Evolutionary conservation across 2,113 vertebrate species (phyloP).

Genomic region (Bucco capensis): DNA sequence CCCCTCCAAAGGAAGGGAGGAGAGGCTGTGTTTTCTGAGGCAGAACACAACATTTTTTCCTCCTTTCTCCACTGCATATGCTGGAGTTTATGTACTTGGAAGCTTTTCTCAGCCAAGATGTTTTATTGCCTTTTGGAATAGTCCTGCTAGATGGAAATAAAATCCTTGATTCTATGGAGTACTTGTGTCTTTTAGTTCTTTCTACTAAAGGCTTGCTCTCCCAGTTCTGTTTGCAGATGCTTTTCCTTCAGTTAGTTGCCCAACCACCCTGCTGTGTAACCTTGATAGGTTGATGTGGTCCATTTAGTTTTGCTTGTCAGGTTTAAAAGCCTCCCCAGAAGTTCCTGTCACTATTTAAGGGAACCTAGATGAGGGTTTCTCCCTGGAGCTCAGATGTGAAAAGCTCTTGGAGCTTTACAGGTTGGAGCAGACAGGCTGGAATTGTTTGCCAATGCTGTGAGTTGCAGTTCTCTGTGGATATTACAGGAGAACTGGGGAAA

Average conservation of each 20-base stretch:
- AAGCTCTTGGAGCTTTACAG: neutral
- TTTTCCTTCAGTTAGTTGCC: neutral
- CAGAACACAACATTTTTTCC: neutral
- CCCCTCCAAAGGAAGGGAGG: neutral
- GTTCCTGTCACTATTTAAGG: neutral
- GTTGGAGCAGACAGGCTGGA: neutral
- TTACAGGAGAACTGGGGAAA: neutral
- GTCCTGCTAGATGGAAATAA: conserved; percentile 5
- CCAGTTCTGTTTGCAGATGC: neutral
- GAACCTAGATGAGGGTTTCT: neutral
- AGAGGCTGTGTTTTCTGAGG: neutral
- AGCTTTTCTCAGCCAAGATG: neutral
- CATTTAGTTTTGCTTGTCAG: neutral
- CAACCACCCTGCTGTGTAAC: neutral
- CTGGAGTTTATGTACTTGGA: neutral
- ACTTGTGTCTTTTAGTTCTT: neutral
- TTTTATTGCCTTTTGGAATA: conserved; percentile 10
- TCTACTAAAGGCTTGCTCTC: neutral
- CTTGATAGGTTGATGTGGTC: neutral
- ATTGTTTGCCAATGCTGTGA: neutral
- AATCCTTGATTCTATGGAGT: neutral
- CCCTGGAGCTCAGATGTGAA: neutral
- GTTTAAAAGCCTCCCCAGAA: neutral
- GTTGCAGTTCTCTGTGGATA: neutral
- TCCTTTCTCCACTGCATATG: neutral